A percentile compares a stretch with the other conserved stretches of the same genome.
Conservation (phyloP, 1,140 invertebrate species). For the Drosophila ambigua region DNA sequence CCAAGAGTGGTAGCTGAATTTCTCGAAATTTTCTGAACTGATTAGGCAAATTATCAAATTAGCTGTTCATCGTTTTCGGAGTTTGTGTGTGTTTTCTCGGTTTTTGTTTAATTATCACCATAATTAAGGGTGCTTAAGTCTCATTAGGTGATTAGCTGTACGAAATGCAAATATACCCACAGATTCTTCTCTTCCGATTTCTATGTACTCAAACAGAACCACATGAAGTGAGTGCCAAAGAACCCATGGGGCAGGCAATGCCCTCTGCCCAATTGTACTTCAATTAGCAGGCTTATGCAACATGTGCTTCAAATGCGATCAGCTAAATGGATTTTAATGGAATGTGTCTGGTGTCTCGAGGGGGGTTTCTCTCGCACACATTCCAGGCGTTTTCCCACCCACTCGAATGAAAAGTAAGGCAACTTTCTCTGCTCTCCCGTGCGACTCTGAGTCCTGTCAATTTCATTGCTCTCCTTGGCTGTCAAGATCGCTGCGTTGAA, state of each 20-base stretch:
- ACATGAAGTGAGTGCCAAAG: background rate
- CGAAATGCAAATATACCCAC: constrained; percentile 10
- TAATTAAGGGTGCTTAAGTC: constrained; percentile 37
- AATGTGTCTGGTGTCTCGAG: background rate
- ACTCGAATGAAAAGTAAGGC: constrained; percentile 10
- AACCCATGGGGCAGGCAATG: constrained; percentile 41
- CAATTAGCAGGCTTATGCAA: constrained; percentile 32
- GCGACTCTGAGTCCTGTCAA: constrained; percentile 30
- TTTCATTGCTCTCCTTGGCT: constrained; percentile 19
- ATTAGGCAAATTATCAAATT: constrained; percentile 72
- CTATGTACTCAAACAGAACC: background rate
- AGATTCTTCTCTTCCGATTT: constrained; percentile 9
- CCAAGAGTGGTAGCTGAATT: constrained; percentile 7
- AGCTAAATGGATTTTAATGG: constrained; percentile 39
- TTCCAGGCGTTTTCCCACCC: constrained; percentile 22
- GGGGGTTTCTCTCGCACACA: background rate
- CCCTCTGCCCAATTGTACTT: constrained; percentile 46
- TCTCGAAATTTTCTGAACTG: constrained; percentile 46
- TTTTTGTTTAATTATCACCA: constrained; percentile 39
- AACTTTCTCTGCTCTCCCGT: constrained; percentile 26
- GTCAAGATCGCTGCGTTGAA: constrained; percentile 34
- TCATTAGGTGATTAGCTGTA: constrained; percentile 43
- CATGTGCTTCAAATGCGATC: background rate
- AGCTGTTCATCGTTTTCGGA: constrained; percentile 32
- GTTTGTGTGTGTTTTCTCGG: constrained; percentile 39